Base-by-base conservation (phyloP, 2,113 vertebrate species). In the Ancistrus triradiatus region DNA sequence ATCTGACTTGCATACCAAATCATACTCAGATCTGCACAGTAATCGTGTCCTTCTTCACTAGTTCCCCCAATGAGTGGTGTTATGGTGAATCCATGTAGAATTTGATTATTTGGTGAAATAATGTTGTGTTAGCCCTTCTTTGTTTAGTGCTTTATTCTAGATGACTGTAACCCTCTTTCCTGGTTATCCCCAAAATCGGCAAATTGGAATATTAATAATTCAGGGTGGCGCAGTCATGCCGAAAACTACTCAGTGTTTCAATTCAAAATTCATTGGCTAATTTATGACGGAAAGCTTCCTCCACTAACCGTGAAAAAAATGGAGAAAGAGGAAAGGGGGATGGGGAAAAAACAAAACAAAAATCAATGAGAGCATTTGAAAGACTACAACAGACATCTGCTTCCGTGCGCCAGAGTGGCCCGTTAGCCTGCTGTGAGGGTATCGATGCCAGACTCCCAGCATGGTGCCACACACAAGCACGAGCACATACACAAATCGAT, bases 341-440 rank as follows among this genome's bases (percentile, higher is more conserved):
- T n/a, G n/a, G 22, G 10, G 37, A 25, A 44, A 17, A 2, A 2
- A 56, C 56, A 35, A 31, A 47, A 19, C 9, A 27, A 17, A 57
- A 72, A 69, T 68, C 56, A 65, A 69, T 60, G 52, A 19, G 9
- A 18, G 60, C 52, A 38, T 53, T 51, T 19, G 25, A 62, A n/a
- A 46, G 43, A 42, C 31, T 22, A 53, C 55, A 49, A 15, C 49
- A 48, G 66, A 73, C 70, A 70, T 66, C 67, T 73, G 70, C 66
- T 53, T 28, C 42, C 47, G 6, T 31, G 18, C 22, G 22, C 38
- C 28, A 19, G 44, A 47, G 52, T 57, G 70, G 58, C 46, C 59
- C 59, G n/a, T n/a, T 21, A 24, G 46, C 59, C 64, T 57, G 46
- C 63, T 62, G 63, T 46, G 63, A 72, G 63, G 42, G 17, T 31